Evolutionary conservation across 2,888 invertebrate genomes (phyloP).

Genomic region (Aspidiotus destructor): DNA sequence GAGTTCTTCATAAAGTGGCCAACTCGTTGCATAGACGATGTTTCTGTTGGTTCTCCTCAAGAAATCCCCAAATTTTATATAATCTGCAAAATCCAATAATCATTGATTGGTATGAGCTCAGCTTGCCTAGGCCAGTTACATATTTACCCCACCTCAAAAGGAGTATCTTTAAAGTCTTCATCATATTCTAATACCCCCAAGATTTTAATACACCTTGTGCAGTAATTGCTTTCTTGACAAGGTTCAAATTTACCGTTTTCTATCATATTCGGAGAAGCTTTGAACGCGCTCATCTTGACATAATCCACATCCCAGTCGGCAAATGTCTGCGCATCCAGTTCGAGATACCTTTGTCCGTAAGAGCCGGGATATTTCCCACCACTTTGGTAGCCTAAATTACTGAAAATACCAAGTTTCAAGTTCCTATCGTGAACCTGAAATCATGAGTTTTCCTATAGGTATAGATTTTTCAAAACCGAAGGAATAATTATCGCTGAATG

Average conservation of each 20-base stretch:
- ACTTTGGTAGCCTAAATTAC: conserved; percentile 50
- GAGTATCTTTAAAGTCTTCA: too few relatives aligned
- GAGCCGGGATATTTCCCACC: conserved; percentile 52
- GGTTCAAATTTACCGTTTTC: conserved; percentile 38
- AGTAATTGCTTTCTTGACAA: neutral
- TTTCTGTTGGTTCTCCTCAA: conserved; percentile 48
- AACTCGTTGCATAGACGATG: conserved; percentile 51
- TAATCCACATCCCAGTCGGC: conserved; percentile 52
- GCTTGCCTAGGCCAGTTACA: too few relatives aligned
- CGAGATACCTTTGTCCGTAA: conserved; percentile 42
- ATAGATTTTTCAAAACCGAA: neutral
- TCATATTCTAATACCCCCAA: too few relatives aligned
- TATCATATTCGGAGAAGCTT: conserved; percentile 40
- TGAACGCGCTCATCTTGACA: conserved; percentile 53
- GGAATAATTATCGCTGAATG: conserved; percentile 28
- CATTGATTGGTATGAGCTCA: too few relatives aligned
- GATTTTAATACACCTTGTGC: neutral
- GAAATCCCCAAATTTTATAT: conserved; percentile 46
- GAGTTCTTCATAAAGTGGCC: conserved; percentile 54
- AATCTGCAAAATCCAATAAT: conserved; percentile 40
- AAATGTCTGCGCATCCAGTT: conserved; percentile 49
- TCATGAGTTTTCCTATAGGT: conserved; percentile 15
- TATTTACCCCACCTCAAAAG: too few relatives aligned
- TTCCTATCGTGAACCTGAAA: conserved; percentile 47
- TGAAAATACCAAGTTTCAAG: conserved; percentile 52